Evolutionary conservation across 2,797 vertebrate species (phyloP).

Genomic region (Labroides dimidiatus): DNA sequence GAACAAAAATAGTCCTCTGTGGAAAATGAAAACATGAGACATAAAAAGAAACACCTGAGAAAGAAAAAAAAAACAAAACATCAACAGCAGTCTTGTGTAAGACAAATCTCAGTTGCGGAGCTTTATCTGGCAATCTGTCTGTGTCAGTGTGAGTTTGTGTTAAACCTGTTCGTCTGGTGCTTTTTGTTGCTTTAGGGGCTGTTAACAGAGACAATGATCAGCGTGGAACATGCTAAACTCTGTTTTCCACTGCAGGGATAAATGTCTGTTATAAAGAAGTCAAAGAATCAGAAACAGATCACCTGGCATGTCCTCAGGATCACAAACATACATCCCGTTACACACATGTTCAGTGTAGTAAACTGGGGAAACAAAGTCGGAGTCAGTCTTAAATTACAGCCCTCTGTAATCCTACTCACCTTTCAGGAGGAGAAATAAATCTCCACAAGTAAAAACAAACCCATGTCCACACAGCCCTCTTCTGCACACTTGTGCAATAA

Average conservation of each 20-base stretch:
- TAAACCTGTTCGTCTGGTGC: conserved; percentile 65
- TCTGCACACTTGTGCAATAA: conserved; percentile 65
- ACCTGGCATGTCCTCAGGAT: background rate
- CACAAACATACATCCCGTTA: background rate
- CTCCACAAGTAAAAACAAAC: conserved; percentile 6
- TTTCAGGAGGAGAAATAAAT: conserved; percentile 34
- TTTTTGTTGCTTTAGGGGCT: conserved; percentile 40
- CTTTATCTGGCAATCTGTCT: conserved; percentile 57
- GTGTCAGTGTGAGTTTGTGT: conserved; percentile 29
- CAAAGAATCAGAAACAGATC: conserved; percentile 21
- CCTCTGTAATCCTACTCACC: background rate
- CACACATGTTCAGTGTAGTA: background rate
- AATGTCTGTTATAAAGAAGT: conserved; percentile 14
- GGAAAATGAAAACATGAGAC: conserved; percentile 6
- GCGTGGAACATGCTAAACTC: conserved; percentile 19
- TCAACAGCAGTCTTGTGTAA: conserved; percentile 12
- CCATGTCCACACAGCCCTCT: conserved; percentile 32
- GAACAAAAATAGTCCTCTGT: conserved; percentile 7
- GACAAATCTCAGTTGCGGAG: conserved; percentile 32
- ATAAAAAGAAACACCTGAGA: conserved; percentile 17
- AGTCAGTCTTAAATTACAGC: conserved; percentile 11
- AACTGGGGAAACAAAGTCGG: background rate
- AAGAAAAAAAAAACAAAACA: conserved; percentile 39
- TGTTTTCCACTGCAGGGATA: conserved; percentile 34
- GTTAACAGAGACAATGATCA: conserved; percentile 55